Base-by-base conservation (phyloP, 2,797 vertebrate species). In the Acrossocheilus fasciatus region DNA sequence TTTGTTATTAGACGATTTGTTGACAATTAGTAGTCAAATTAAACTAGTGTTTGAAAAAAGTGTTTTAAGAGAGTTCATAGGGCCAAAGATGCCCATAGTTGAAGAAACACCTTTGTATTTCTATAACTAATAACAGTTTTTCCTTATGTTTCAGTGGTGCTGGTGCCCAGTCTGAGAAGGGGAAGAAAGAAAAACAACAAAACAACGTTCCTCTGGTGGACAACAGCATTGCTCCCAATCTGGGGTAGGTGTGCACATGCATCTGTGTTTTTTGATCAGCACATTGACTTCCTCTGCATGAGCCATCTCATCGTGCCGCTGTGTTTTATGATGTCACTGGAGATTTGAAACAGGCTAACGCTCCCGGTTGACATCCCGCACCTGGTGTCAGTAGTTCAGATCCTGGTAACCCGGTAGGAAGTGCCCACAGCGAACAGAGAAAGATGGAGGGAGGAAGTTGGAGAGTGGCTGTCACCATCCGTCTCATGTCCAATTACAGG, bases 191-290 rank as follows among this genome's bases (percentile, higher is more conserved):
- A 73, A 93, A 87, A 87, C 95, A 96, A 30, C 91, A 93, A 80
- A 89, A 87, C 17, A 93, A 82, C 47, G 91, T 95, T 91, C 92
- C 97, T 39, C 95, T 97, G 88, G 92, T 98, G 92, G 97, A 99
- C 78, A 96, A 89, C 30, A 95, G 97, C 89, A 92, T 97, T 68
- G 97, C 98, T 62, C 96, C 97, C 4, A 96, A 34, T 79, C 96
- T 98, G 20, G 98, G 98, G 98, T 88, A 41, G 59, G 62, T 80
- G 41, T 8, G 18, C 26, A 17, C 47, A 6, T 69, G 17, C 39
- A 20, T 82, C 36, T 23, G 23, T 23, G 17, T 47, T 34, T 82
- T n/a, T 47, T 20, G 20, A 17, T 81, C 1, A 52, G 64, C 12
- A 3, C 36, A 20, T 20, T 26, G 36, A 18, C 34, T 41, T 72